These are phyloP conservation scores for Agrotis clavis DNA, from an alignment of 2,888 invertebrate species.

Conservation along the genomic window DNA sequence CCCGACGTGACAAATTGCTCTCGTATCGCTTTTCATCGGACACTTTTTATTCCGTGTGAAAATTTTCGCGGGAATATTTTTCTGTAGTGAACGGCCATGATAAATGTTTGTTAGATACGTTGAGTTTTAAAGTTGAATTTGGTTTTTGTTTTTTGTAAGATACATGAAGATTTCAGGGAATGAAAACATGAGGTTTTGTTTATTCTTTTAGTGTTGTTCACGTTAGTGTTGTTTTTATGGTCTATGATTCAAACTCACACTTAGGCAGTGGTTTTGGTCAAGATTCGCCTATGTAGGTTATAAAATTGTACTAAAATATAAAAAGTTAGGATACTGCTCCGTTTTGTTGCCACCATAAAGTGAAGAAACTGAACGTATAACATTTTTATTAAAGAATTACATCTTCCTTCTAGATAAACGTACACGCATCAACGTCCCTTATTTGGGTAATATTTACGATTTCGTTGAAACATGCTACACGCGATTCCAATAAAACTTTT, in stretches of 20 bases:
- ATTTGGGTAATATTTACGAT: slow-evolving; percentile 81
- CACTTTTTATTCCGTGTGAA: slow-evolving; percentile 73
- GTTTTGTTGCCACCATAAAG: slow-evolving; percentile 59
- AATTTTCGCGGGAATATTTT: slow-evolving; percentile 65
- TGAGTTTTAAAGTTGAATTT: slow-evolving; percentile 44
- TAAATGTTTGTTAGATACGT: slow-evolving; percentile 65
- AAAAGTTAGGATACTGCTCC: slow-evolving; percentile 9
- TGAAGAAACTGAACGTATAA: slow-evolving; percentile 52
- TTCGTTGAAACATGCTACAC: slow-evolving; percentile 74
- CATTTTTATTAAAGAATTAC: slow-evolving; percentile 61
- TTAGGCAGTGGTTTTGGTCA: slow-evolving; percentile 14
- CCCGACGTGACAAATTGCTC: slow-evolving; percentile 75
- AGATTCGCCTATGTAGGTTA: slow-evolving; percentile 32
- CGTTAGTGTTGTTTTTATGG: slow-evolving; percentile 26
- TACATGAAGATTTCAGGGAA: neutral
- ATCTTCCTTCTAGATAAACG: slow-evolving; percentile 53
- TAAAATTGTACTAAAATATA: slow-evolving; percentile 38
- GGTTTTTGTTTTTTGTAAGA: slow-evolving; percentile 1
- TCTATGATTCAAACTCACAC: slow-evolving; percentile 4
- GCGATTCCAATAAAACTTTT: slow-evolving; percentile 79
- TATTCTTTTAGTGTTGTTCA: no score
- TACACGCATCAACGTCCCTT: slow-evolving; percentile 63
- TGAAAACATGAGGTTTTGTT: neutral
- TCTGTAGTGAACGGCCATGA: slow-evolving; percentile 65
- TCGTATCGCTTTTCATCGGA: slow-evolving; percentile 73